Conservation (phyloP, 2,888 invertebrate species). For the Sminthurides aquaticus region DNA sequence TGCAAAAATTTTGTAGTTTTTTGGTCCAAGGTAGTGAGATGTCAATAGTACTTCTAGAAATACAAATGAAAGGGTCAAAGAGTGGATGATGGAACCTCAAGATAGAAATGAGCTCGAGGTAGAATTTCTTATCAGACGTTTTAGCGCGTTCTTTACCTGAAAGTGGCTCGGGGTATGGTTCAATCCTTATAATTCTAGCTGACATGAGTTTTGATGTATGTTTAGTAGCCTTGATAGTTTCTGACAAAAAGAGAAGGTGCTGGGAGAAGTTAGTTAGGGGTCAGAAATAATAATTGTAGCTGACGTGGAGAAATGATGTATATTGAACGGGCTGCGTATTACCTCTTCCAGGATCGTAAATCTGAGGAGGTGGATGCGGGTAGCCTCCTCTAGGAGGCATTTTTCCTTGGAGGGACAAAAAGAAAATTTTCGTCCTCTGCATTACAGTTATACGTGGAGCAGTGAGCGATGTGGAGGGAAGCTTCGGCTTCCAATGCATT, state of each 20-base stretch:
- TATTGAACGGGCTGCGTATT: not conserved
- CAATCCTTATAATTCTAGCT: not conserved
- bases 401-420: slow-evolving; percentile 3
- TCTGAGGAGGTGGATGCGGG: not conserved
- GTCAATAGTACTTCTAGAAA: slow-evolving; percentile 1
- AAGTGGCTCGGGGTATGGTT: slow-evolving; percentile 1
- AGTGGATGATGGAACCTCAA: too few relatives aligned
- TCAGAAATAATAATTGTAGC: too few relatives aligned
- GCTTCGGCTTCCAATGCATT: too few relatives aligned
- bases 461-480: too few relatives aligned
- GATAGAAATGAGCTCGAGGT: not conserved
- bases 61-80: too few relatives aligned
- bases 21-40: slow-evolving; percentile 6
- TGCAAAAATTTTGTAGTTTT: slow-evolving; percentile 11
- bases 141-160: not conserved
- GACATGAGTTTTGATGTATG: not conserved
- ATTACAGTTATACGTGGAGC: too few relatives aligned
- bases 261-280: too few relatives aligned
- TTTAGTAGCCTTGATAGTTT: not conserved
- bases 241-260: not conserved
- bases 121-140: not conserved
- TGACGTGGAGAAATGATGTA: too few relatives aligned
- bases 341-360: not conserved
- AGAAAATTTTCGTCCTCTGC: too few relatives aligned
- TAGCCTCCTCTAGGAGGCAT: not conserved